phyloP scores from a whole-genome alignment of 2,113 vertebrate genomes.

The Sturnus vulgaris region DNA sequence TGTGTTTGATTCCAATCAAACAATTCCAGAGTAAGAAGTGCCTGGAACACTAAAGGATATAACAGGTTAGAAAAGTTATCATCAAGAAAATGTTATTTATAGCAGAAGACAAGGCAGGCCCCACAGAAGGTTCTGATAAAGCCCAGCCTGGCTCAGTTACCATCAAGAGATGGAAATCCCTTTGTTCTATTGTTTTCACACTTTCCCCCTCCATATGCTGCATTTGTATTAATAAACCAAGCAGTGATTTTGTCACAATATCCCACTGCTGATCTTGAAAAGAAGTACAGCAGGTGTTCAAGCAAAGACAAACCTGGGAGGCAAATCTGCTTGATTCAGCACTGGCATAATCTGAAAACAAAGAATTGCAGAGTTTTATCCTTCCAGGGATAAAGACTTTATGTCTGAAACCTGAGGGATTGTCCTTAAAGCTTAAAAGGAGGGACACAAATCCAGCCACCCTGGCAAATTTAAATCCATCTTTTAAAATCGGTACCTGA shows the following conservation, averaged over 20 bases:
- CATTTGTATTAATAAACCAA: background rate
- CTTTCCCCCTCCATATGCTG: background rate
- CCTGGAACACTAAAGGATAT: background rate
- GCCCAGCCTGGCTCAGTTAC: background rate
- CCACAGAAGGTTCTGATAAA: background rate
- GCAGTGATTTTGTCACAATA: background rate
- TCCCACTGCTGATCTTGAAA: background rate
- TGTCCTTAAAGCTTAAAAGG: background rate
- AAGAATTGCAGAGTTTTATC: background rate
- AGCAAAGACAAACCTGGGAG: background rate
- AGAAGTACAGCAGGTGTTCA: background rate
- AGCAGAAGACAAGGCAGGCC: background rate
- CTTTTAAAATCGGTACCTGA: background rate
- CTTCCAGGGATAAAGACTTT: background rate
- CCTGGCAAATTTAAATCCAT: background rate
- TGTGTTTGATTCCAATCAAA: background rate
- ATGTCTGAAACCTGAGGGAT: background rate
- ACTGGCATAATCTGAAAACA: background rate
- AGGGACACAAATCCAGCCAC: background rate
- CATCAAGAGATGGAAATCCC: background rate
- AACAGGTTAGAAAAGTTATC: background rate
- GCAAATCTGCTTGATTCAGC: background rate
- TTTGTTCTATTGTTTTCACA: background rate
- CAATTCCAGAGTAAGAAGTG: background rate
- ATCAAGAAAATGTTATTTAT: background rate